Conservation (phyloP, 2,888 invertebrate genomes). For the Andrena praecox region DNA sequence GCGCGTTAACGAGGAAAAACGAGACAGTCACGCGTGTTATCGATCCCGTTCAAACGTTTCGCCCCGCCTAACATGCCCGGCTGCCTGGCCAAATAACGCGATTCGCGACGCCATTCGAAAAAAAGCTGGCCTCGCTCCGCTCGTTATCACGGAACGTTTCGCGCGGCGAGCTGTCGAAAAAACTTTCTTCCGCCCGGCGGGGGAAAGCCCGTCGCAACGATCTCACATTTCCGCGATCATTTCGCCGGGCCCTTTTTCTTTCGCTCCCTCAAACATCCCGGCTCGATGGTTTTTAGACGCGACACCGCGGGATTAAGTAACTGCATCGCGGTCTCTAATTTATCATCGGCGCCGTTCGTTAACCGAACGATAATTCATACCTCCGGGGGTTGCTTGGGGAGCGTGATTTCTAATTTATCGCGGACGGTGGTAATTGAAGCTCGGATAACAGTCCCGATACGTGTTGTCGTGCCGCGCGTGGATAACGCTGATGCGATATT, state of each 20-base stretch:
- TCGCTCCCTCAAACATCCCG: background rate
- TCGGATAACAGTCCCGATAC: background rate
- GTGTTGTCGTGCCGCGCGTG: background rate
- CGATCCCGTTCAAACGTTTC: conserved; percentile 23
- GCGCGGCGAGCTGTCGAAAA: background rate
- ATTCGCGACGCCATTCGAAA: conserved; percentile 14
- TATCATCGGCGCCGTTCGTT: background rate
- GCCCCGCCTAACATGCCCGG: conserved; percentile 27
- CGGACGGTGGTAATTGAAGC: background rate
- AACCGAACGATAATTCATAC: background rate
- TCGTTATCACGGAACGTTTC: conserved; percentile 25
- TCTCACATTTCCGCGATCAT: conserved; percentile 18
- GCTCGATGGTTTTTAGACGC: background rate
- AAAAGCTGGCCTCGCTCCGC: conserved; percentile 2
- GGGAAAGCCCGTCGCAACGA: background rate
- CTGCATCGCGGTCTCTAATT: no score
- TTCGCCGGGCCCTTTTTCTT: background rate
- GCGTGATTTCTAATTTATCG: conserved; percentile 8
- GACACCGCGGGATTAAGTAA: no score
- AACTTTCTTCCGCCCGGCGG: background rate
- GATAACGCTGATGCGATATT: no score
- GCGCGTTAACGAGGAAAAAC: conserved; percentile 31
- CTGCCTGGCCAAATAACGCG: conserved; percentile 36
- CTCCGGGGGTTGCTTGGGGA: background rate
- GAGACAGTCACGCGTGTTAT: background rate